These are phyloP conservation scores for Thunnus albacares DNA, from an alignment of 2,797 vertebrate genomes.

Conservation along the genomic window DNA sequence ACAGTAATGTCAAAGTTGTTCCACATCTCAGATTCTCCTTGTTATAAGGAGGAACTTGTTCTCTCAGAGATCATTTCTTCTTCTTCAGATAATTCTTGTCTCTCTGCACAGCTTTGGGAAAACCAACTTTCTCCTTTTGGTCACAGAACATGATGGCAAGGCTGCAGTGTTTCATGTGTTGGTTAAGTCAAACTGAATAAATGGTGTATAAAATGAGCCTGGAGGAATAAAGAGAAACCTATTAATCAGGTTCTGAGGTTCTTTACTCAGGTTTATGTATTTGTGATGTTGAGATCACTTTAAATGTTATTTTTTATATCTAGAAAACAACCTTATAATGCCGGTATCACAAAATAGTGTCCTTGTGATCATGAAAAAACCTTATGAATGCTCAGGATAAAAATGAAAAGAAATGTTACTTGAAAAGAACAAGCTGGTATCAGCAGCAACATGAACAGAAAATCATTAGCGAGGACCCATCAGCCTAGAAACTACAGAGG, in stretches of 20 bases:
- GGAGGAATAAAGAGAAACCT: neutral
- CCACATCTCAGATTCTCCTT: neutral
- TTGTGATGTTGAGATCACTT: neutral
- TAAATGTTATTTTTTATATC: neutral
- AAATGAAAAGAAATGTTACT: conserved; percentile 31
- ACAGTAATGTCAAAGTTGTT: conserved; percentile 22
- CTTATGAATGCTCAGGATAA: neutral
- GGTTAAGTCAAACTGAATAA: neutral
- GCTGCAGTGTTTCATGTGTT: neutral
- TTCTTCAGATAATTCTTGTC: neutral
- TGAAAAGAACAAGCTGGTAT: conserved; percentile 22
- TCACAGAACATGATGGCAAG: conserved; percentile 11
- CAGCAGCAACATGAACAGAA: conserved; percentile 13
- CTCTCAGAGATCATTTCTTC: conserved; percentile 3
- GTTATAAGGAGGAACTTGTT: conserved; percentile 20
- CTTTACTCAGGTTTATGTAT: neutral
- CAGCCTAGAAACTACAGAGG: conserved; percentile 15
- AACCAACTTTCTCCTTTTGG: neutral
- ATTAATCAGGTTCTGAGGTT: neutral
- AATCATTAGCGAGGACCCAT: conserved; percentile 19
- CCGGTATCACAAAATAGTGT: neutral
- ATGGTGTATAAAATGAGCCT: neutral
- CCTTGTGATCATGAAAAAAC: conserved; percentile 5
- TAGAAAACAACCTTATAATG: neutral
- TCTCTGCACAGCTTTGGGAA: neutral